Base-by-base conservation (phyloP, 2,888 invertebrate species). In the Drosophila greeni region DNA sequence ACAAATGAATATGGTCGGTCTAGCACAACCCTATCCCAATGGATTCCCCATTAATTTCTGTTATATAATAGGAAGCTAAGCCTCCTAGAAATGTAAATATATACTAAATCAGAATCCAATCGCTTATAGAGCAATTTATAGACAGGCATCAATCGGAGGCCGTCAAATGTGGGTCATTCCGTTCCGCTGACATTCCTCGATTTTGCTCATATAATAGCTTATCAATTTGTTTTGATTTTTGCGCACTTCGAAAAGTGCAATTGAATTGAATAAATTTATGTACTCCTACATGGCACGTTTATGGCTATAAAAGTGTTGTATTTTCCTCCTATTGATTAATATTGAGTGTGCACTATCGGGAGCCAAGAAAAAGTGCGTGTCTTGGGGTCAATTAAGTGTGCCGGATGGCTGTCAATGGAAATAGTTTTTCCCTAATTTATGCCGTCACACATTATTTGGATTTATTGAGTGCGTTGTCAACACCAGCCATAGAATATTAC, bases 391-490 rank as follows among this genome's bases (percentile, higher is more conserved):
- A 77, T 73, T 61, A 64, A 68, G 57, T 73, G 56, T 55, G 56
- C 62, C 53, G 52, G 49, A 59, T 23, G 37, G 58, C 37, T 67
- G 49, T 66, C 67, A 33, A 23, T 67, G 36, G 37, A 39, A 57
- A 61, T 31, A 48, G 48, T 31, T 45, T 45, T 47, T 23, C 49
- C 51, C 43, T 69, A 71, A 79, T 76, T 79, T 76, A 76, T 72
- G 69, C 55, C 58, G 72, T 64, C 61, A 77, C 47, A 74, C 66
- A 82, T 84, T 79, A 80, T 84, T 82, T 66, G 45, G 62, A 82
- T 84, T 84, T 84, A 81, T 81, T 84, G 67, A 61, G 49, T 53
- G 34, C 51, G 68, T 71, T 75, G 76, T 83, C 84, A 83, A 74
- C 82, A 66, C 76, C 42, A 37, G 48, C 18, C 58, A 59, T 47